Evolutionary conservation across 1,140 invertebrate species (phyloP).

Genomic region (Parapsyche elsis): DNA sequence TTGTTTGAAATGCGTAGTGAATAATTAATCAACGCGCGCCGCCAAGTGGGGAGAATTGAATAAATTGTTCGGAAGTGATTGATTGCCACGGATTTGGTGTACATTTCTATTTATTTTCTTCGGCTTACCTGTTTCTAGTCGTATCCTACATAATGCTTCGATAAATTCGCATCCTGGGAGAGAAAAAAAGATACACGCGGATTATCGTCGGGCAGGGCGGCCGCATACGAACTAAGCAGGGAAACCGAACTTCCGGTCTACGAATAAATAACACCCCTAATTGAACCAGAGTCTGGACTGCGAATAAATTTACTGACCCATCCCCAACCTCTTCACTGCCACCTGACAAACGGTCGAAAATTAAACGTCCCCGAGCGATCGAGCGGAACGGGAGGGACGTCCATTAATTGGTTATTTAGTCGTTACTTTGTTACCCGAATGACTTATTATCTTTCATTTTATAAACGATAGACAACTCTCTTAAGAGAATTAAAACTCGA

Average conservation of each 20-base stretch:
- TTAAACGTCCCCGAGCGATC: conserved; percentile 27
- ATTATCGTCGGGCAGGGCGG: not conserved
- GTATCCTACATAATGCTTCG: not conserved
- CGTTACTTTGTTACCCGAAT: not conserved
- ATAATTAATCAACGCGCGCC: too few relatives aligned
- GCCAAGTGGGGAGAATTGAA: too few relatives aligned
- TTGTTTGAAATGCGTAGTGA: too few relatives aligned
- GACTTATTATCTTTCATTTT: too few relatives aligned
- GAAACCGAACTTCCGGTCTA: not conserved
- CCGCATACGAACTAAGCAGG: conserved; percentile 15
- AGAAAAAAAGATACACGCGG: not conserved
- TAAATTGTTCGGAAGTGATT: too few relatives aligned
- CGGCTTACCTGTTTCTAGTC: too few relatives aligned
- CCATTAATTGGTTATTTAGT: conserved; percentile 29
- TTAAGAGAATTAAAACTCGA: too few relatives aligned
- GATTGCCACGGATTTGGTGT: too few relatives aligned
- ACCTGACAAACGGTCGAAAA: conserved; percentile 29
- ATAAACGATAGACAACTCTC: too few relatives aligned
- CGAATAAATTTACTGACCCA: conserved; percentile 6
- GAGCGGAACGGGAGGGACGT: not conserved
- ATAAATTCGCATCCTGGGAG: not conserved
- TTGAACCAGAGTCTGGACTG: conserved; percentile 2
- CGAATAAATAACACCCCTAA: conserved; percentile 28
- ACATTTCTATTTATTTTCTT: too few relatives aligned
- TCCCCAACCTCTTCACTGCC: not conserved